These are phyloP conservation scores for Zootermopsis nevadensis DNA, from an alignment of 2,888 invertebrate species.

Conservation along the genomic window DNA sequence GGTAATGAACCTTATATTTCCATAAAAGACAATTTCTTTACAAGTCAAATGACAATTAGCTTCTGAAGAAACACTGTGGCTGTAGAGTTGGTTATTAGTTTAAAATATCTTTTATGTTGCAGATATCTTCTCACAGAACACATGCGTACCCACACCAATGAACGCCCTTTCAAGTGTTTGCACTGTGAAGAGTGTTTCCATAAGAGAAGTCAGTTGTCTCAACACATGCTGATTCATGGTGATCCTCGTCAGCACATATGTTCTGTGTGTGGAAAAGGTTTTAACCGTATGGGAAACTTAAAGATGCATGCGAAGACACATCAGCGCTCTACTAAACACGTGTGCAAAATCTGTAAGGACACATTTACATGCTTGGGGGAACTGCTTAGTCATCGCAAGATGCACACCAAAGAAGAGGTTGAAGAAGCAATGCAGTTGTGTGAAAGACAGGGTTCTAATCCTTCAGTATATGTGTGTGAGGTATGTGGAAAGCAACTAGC, in stretches of 20 bases:
- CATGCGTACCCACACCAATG: constrained; percentile 38
- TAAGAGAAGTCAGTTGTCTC: constrained; percentile 27
- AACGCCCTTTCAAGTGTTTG: constrained; percentile 46
- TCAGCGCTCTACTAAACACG: neutral
- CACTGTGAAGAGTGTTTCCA: constrained; percentile 46
- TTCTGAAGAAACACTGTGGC: too few relatives aligned
- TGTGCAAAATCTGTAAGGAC: constrained; percentile 36
- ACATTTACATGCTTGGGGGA: constrained; percentile 31
- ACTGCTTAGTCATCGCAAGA: constrained; percentile 41
- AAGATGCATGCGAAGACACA: constrained; percentile 35
- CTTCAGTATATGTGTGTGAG: constrained; percentile 26
- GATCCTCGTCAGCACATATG: constrained; percentile 45
- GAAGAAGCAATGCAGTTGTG: constrained; percentile 20
- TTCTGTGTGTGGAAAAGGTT: constrained; percentile 47
- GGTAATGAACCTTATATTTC: too few relatives aligned
- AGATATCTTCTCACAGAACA: constrained; percentile 42
- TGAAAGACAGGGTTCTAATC: neutral
- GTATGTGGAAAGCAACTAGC: constrained; percentile 47
- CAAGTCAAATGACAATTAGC: too few relatives aligned
- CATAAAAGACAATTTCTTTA: too few relatives aligned
- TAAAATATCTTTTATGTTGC: constrained; percentile 7
- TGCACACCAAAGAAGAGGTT: constrained; percentile 44
- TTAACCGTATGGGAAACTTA: constrained; percentile 45
- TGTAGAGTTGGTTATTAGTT: too few relatives aligned
- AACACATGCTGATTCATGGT: constrained; percentile 41